A percentile compares a stretch with the other conserved stretches of the same genome.
phyloP scores from a whole-genome alignment of 2,888 invertebrate genomes.

The Agonum fuliginosum region DNA sequence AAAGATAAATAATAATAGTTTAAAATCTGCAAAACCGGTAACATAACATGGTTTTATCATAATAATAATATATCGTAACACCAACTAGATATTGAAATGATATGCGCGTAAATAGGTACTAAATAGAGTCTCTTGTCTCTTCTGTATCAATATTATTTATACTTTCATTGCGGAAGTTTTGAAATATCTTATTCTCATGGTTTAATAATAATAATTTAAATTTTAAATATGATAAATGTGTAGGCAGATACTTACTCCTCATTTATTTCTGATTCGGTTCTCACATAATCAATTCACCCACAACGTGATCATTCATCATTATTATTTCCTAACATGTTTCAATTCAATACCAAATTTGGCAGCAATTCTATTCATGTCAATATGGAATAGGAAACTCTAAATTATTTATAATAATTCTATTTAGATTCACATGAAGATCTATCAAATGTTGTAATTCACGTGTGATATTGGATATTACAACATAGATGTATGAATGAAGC shows the following conservation, averaged over 20 bases:
- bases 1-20: too few species aligned
- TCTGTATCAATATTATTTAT: conserved; percentile 1
- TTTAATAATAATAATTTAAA: conserved; percentile 24
- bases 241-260: conserved; percentile 24
- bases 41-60: too few species aligned
- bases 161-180: conserved; percentile 14
- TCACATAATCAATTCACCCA: conserved; percentile 39
- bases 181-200: neutral
- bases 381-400: neutral
- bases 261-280: conserved; percentile 26
- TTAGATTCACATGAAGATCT: neutral
- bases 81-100: too few species aligned
- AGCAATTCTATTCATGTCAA: conserved; percentile 6
- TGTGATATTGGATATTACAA: conserved; percentile 1
- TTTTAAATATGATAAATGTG: conserved; percentile 32
- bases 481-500: neutral
- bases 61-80: too few species aligned
- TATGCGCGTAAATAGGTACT: too few species aligned
- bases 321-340: conserved; percentile 24
- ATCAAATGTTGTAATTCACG: neutral
- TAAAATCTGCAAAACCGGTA: too few species aligned
- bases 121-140: too few species aligned
- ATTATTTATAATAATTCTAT: conserved; percentile 5
- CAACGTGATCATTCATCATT: conserved; percentile 25
- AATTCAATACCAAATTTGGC: conserved; percentile 11